Conservation (phyloP, 2,113 vertebrate genomes). For the Stomatorhinus ivindoensis region DNA sequence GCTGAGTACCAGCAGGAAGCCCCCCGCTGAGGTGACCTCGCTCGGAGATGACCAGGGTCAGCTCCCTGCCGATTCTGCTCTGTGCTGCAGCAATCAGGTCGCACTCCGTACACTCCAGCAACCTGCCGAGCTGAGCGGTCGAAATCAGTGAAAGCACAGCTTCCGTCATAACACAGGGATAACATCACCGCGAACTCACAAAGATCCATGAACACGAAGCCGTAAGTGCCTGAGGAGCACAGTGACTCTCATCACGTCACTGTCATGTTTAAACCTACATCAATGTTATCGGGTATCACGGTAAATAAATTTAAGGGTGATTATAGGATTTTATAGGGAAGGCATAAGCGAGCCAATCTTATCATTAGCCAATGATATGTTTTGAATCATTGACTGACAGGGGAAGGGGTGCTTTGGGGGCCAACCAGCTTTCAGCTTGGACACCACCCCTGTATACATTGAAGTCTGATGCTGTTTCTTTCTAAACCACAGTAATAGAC, state of each 20-base stretch:
- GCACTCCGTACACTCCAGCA: constrained; percentile 64
- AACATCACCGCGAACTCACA: neutral
- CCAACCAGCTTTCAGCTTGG: neutral
- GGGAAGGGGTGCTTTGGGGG: neutral
- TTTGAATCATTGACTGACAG: neutral
- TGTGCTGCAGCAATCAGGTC: constrained; percentile 59
- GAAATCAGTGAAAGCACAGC: neutral
- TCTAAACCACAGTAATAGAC: neutral
- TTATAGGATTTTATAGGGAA: neutral
- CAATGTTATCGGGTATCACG: neutral
- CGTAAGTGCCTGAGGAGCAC: neutral
- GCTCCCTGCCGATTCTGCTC: constrained; percentile 55
- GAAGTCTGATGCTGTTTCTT: neutral
- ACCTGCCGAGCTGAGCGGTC: constrained; percentile 56
- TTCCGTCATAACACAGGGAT: neutral
- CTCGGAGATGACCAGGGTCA: constrained; percentile 58
- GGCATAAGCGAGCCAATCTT: neutral
- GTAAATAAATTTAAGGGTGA: neutral
- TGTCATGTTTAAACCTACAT: neutral
- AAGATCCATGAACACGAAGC: neutral
- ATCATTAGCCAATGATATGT: neutral
- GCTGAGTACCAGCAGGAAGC: constrained; percentile 54
- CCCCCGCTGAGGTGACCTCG: constrained; percentile 41
- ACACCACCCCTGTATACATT: neutral
- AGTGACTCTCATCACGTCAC: neutral